These are phyloP conservation scores for Chalcosyrphus nemorum DNA, from an alignment of 2,888 invertebrate genomes.

Conservation along the genomic window DNA sequence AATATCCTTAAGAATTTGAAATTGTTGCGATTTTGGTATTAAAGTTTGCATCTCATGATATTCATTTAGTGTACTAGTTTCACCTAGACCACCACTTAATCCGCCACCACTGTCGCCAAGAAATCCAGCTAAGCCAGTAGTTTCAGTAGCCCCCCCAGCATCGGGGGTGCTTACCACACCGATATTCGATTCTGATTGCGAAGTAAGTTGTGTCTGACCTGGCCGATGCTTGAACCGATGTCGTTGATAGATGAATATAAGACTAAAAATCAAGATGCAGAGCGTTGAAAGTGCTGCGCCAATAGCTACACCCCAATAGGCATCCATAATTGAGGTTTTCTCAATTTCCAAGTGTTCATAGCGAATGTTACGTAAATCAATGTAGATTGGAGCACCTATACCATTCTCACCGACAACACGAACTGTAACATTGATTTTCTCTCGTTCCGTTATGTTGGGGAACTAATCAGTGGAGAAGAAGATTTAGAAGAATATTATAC, in stretches of 20 bases:
- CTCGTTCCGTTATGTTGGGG: conserved; percentile 80
- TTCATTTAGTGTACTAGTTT: conserved; percentile 78
- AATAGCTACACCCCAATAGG: conserved; percentile 80
- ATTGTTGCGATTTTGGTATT: conserved; percentile 78
- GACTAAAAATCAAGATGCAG: conserved; percentile 79
- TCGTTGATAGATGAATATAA: conserved; percentile 79
- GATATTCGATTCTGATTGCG: conserved; percentile 79
- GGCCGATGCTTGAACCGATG: conserved; percentile 79
- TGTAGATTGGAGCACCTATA: conserved; percentile 80
- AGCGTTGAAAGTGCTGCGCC: conserved; percentile 79
- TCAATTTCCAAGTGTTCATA: conserved; percentile 76
- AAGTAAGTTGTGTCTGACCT: conserved; percentile 78
- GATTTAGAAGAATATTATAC: neutral
- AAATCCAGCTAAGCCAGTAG: conserved; percentile 75
- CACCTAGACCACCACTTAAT: conserved; percentile 75
- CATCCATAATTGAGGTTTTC: conserved; percentile 76
- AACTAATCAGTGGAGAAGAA: conserved; percentile 75
- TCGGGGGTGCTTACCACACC: conserved; percentile 77
- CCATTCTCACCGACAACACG: conserved; percentile 81
- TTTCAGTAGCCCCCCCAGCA: conserved; percentile 56
- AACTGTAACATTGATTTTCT: conserved; percentile 81
- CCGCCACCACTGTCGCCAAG: conserved; percentile 80
- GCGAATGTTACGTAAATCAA: conserved; percentile 78
- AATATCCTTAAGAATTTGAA: conserved; percentile 77
- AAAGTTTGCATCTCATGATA: conserved; percentile 82